Percentiles rank a stretch among this genome's conserved stretches.
Evolutionary conservation across 2,888 invertebrate genomes (phyloP).

Genomic region (Cataglyphis livida): DNA sequence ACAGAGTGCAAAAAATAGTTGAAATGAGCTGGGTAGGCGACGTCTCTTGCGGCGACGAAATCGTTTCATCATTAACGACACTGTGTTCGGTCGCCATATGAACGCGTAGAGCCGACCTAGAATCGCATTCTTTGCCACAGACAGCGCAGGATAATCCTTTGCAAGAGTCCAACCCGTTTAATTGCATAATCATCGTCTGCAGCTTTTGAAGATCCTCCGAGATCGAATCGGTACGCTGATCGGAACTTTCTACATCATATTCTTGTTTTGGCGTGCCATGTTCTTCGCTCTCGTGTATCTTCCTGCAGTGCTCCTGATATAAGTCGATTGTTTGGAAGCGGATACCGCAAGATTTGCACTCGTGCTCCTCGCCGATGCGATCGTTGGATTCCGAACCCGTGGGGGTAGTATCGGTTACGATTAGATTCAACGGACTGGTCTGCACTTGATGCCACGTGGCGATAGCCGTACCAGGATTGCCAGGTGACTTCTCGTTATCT

Average conservation of each 20-base stretch:
- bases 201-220: conserved; percentile 95
- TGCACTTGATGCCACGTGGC: conserved; percentile 87
- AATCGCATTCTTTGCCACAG: conserved; percentile 91
- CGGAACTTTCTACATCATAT: conserved; percentile 83
- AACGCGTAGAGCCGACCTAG: conserved; percentile 90
- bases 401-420: conserved; percentile 89
- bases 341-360: conserved; percentile 86
- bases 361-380: conserved; percentile 85
- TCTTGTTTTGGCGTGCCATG: conserved; percentile 78
- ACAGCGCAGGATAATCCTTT: conserved; percentile 88
- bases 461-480: conserved; percentile 77
- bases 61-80: conserved; percentile 72
- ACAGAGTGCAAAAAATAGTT: conserved; percentile 85
- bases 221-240: conserved; percentile 88
- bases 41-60: conserved; percentile 79
- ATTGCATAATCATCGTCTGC: conserved; percentile 95
- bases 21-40: conserved; percentile 75
- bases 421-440: conserved; percentile 92
- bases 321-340: conserved; percentile 86
- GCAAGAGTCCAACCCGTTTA: conserved; percentile 92
- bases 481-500: conserved; percentile 87
- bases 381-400: conserved; percentile 86
- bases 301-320: conserved; percentile 78
- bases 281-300: conserved; percentile 81
- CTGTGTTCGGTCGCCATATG: conserved; percentile 91